Evolutionary conservation across 2,797 vertebrate genomes (phyloP).

Genomic region (Pseudocheirus occidentalis): DNA sequence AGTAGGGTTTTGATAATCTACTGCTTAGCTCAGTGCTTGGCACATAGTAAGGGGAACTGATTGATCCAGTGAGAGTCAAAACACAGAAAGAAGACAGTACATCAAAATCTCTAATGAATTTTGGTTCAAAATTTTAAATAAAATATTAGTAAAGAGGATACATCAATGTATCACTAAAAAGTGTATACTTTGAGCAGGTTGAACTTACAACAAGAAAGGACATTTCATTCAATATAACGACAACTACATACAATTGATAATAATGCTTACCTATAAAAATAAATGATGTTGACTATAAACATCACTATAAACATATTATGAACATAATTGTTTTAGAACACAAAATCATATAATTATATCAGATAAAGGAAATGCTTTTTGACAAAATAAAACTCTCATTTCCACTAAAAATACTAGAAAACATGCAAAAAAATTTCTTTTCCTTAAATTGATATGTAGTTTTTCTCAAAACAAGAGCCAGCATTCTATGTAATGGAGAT

Average conservation of each 20-base stretch:
- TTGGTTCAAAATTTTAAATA: not conserved
- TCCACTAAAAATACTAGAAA: not conserved
- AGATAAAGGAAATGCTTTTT: not conserved
- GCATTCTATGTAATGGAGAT: not conserved
- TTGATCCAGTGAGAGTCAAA: not conserved
- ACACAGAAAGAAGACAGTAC: not conserved
- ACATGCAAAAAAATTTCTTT: not conserved
- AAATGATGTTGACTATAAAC: not conserved
- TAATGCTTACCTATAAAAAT: not conserved
- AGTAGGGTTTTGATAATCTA: not conserved
- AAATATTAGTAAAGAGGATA: not conserved
- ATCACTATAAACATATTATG: too few relatives aligned
- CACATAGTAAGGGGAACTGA: not conserved
- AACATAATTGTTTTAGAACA: not conserved
- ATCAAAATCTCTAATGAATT: not conserved
- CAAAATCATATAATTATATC: not conserved
- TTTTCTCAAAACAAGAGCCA: not conserved
- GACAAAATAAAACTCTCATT: not conserved
- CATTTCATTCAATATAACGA: not conserved
- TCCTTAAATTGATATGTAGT: not conserved
- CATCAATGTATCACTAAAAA: not conserved
- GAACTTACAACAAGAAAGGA: not conserved
- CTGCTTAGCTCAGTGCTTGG: not conserved
- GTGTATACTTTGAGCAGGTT: not conserved
- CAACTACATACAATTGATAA: not conserved